A percentile compares a stretch with the other conserved stretches of the same genome.
Conservation (phyloP, 1,140 invertebrate species). For the Stratiolaelaps scimitus region DNA sequence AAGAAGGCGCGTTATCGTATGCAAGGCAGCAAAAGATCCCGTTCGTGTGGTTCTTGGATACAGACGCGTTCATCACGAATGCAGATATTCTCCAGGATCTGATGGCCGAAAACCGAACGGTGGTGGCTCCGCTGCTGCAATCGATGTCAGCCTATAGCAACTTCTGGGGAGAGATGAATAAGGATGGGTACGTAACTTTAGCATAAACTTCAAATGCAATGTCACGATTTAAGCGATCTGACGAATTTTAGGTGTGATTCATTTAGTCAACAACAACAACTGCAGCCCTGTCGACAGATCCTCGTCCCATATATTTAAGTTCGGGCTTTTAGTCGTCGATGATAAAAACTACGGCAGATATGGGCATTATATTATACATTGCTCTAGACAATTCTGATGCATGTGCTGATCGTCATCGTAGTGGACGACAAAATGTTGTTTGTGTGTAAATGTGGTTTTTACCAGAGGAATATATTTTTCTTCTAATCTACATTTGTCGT, state of each 20-base stretch:
- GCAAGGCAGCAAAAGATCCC: background rate
- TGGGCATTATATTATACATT: too few relatives aligned
- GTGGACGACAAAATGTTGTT: too few relatives aligned
- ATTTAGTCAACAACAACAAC: slow-evolving; percentile 42
- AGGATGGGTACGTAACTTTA: slow-evolving; percentile 12
- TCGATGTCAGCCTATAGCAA: slow-evolving; percentile 12
- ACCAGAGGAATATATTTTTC: too few relatives aligned
- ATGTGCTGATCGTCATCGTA: too few relatives aligned
- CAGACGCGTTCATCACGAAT: slow-evolving; percentile 25
- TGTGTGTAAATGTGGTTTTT: too few relatives aligned
- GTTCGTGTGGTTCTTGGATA: slow-evolving; percentile 1
- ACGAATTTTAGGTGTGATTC: background rate
- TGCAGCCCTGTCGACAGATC: too few relatives aligned
- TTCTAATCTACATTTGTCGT: too few relatives aligned
- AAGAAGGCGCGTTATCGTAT: slow-evolving; percentile 33
- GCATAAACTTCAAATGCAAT: slow-evolving; percentile 1
- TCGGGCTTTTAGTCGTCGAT: too few relatives aligned
- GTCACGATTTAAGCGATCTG: background rate
- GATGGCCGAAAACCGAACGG: background rate
- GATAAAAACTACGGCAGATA: too few relatives aligned
- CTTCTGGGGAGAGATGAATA: slow-evolving; percentile 22
- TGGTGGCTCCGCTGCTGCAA: background rate
- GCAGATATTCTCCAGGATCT: background rate
- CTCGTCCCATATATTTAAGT: too few relatives aligned
- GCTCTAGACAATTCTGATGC: too few relatives aligned